Percentiles rank a stretch among this genome's conserved stretches.
phyloP scores from a whole-genome alignment of 1,140 invertebrate genomes.

The Xylocopa sonorina region DNA sequence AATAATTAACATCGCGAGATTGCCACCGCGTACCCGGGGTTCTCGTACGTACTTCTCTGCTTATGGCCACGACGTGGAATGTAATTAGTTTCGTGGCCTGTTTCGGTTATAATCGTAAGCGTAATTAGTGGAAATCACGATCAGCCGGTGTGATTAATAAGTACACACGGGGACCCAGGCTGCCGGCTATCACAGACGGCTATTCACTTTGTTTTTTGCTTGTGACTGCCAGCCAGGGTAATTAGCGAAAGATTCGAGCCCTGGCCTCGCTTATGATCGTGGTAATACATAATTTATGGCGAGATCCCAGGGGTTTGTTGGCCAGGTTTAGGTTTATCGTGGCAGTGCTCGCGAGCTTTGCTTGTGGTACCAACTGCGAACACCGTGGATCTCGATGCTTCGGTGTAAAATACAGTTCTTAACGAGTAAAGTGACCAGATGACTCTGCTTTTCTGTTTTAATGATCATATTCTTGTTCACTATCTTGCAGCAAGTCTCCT shows the following conservation, averaged over 20 bases:
- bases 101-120: constrained; percentile 8
- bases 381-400: too few relatives aligned
- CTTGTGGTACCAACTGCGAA: too few relatives aligned
- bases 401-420: too few relatives aligned
- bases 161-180: too few relatives aligned
- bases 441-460: too few relatives aligned
- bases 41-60: too few relatives aligned
- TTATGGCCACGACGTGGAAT: background rate
- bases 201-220: constrained; percentile 1
- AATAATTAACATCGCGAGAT: background rate
- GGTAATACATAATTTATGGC: constrained; percentile 7
- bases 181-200: background rate
- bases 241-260: background rate
- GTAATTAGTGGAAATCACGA: constrained; percentile 14
- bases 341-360: too few relatives aligned
- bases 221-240: background rate
- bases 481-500: too few relatives aligned
- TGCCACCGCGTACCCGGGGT: too few relatives aligned
- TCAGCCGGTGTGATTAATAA: constrained; percentile 26
- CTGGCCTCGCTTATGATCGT: background rate
- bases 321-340: background rate
- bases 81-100: background rate
- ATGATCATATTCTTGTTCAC: too few relatives aligned
- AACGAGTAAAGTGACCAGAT: too few relatives aligned
- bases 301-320: background rate